Base-by-base conservation (phyloP, 2,888 invertebrate genomes). In the Agrotis ipsilon region DNA sequence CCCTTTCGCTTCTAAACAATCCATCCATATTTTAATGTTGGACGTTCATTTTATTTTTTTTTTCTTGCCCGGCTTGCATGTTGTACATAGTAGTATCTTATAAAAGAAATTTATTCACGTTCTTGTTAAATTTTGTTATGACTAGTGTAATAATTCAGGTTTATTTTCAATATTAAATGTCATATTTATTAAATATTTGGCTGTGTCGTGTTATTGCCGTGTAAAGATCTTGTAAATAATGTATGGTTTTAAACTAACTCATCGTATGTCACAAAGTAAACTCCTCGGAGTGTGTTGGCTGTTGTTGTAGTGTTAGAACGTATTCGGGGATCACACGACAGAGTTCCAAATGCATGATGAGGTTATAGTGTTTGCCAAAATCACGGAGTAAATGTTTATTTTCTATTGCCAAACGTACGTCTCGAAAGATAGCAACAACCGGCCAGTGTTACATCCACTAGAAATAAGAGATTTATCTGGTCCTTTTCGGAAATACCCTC, bases 361-460 rank as follows among this genome's bases (percentile, higher is more conserved):
- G 87, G 86, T 90, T 88, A 89, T 89, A 89, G 86, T 88, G 88
- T 89, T 92, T 92, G 91, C 91, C 91, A 91, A 92, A 92, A 91
- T 89, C 87, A 86, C 84, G 86, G 82, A 84, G 76, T 77, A 87
- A 89, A 85, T 89, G 86, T 89, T 90, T 84, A 90, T 90, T 90
- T 90, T 88, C 89, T 89, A 90, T 92, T 90, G 91, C 89, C 89
- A 92, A 90, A 89, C 83, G 86, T 88, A 90, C 91, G 92, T 94
- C 91, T 88, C 80, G 81, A 89, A 89, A 90, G 86, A 91, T 91
- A 91, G 92, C 92, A 90, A 91, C 92, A 92, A 90, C 95, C 95
- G 94, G 96, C 96, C 96, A 95, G 93, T 94, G 90, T 91, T 91
- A 93, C 94, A 95, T 95, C 95, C 95, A 95, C 91, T 96, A 95